Evolutionary conservation across 2,797 vertebrate genomes (phyloP).

Genomic region (Ambastaia sidthimunki): DNA sequence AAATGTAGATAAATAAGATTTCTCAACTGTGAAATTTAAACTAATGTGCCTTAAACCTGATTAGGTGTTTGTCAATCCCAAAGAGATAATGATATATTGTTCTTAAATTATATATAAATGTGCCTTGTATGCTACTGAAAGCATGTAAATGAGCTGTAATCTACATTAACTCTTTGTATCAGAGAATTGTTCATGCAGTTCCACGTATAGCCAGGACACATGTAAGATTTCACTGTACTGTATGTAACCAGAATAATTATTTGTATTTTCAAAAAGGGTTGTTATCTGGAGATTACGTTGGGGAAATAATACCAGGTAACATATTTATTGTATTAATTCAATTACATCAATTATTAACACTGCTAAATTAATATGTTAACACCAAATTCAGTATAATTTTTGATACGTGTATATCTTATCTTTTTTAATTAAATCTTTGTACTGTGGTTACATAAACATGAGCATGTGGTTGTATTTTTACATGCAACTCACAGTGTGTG

Average conservation of each 20-base stretch:
- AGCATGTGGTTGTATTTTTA: constrained; percentile 15
- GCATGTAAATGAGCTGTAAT: neutral
- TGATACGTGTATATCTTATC: neutral
- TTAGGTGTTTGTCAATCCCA: neutral
- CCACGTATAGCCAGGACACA: neutral
- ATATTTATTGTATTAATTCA: constrained; percentile 29
- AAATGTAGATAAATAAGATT: neutral
- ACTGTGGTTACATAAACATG: constrained; percentile 32
- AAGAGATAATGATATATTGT: constrained; percentile 21
- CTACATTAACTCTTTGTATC: constrained; percentile 16
- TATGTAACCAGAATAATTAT: neutral
- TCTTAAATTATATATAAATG: constrained; percentile 9
- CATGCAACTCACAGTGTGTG: neutral
- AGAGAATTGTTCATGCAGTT: neutral
- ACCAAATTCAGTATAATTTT: neutral
- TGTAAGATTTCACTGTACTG: neutral
- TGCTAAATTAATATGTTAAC: constrained; percentile 1
- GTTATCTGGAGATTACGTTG: neutral
- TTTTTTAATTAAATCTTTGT: constrained; percentile 32
- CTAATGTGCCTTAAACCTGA: constrained; percentile 26
- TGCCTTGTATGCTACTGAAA: neutral
- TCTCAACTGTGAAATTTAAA: constrained; percentile 29
- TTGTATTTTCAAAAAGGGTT: neutral
- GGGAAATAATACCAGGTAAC: neutral
- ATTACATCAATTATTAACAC: neutral